A percentile compares a stretch with the other conserved stretches of the same genome.
Conservation (phyloP, 2,797 vertebrate genomes). For the Eulemur albifrons region DNA sequence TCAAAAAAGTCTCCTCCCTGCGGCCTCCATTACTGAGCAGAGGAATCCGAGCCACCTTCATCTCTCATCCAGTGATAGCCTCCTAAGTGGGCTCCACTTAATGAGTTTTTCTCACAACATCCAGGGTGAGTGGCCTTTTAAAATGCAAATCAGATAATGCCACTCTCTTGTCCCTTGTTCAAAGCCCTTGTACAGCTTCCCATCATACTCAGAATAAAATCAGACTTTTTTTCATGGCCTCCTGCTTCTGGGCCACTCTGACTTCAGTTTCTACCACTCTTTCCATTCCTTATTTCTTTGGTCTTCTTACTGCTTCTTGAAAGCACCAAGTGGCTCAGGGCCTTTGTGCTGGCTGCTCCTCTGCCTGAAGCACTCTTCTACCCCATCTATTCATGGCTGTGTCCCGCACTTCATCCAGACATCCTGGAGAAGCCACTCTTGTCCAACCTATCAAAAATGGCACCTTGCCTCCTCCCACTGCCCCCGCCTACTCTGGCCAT, state of each 20-base stretch:
- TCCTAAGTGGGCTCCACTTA: background rate
- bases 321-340: background rate
- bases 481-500: background rate
- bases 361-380: background rate
- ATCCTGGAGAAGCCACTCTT: background rate
- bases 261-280: background rate
- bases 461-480: background rate
- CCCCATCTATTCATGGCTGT: background rate
- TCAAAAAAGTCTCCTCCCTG: background rate
- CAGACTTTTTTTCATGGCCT: background rate
- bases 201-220: background rate
- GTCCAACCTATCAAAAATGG: background rate
- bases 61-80: background rate
- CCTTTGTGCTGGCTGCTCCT: background rate
- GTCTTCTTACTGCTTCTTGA: background rate
- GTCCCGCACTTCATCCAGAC: background rate
- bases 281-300: background rate
- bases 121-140: background rate
- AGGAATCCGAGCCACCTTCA: background rate
- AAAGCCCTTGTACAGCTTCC: background rate
- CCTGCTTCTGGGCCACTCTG: background rate
- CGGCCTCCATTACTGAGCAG: background rate
- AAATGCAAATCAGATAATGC: background rate
- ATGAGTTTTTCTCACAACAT: background rate
- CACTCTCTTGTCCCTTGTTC: background rate